Evolutionary conservation across 1,140 invertebrate genomes (phyloP).

Genomic region (Coptotermes formosanus): DNA sequence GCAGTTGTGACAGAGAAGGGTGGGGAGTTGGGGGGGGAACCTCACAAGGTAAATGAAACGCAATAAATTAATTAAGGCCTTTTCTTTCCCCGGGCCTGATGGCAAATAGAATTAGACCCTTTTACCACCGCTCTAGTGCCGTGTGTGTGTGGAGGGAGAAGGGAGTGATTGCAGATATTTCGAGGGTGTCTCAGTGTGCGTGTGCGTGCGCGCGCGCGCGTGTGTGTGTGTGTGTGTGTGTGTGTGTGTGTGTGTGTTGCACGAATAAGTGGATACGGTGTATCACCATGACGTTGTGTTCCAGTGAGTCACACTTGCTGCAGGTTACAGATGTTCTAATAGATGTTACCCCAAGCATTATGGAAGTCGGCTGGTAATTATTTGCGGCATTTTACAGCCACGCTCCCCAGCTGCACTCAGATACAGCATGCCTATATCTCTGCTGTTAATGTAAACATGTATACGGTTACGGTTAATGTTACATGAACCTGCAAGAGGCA

Average conservation of each 20-base stretch:
- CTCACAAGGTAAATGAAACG: constrained; percentile 30
- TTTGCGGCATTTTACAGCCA: not conserved
- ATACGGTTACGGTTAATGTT: too few relatives aligned
- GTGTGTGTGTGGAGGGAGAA: too few relatives aligned
- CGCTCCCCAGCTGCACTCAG: not conserved
- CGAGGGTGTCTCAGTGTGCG: not conserved
- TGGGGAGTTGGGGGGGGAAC: not conserved
- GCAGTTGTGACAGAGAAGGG: not conserved
- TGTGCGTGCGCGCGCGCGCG: not conserved
- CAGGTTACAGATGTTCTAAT: not conserved
- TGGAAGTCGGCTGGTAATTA: constrained; percentile 14
- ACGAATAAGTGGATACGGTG: not conserved
- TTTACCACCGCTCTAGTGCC: not conserved
- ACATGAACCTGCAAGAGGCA: too few relatives aligned
- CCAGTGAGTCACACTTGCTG: constrained; percentile 16
- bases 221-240: too few relatives aligned
- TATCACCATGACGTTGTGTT: not conserved
- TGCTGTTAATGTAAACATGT: not conserved
- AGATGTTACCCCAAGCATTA: not conserved
- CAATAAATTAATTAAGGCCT: constrained; percentile 32
- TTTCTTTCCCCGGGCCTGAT: not conserved
- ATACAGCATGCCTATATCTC: not conserved
- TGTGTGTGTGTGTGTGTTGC: not conserved
- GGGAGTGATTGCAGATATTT: too few relatives aligned
- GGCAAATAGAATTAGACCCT: constrained; percentile 6